Evolutionary conservation across 2,888 invertebrate species (phyloP), one percentile per base, ranked within the genome.

Genomic region (Erebia aethiops): DNA sequence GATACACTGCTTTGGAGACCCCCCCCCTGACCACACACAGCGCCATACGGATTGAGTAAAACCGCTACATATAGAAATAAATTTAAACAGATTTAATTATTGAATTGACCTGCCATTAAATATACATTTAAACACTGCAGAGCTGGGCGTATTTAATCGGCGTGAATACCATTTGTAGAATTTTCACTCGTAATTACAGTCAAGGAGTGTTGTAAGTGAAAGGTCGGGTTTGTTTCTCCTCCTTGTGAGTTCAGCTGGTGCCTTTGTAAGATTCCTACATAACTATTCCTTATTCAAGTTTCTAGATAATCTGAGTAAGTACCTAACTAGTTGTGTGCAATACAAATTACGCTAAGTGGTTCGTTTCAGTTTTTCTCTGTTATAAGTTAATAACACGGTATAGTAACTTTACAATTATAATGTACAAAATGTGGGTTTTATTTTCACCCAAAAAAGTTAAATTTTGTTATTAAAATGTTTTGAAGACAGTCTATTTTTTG

Each of bases 151-250:
- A 67, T 72, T 69, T 72, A 62, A 51, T 41, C 69, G 62, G 46
- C 66, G 21, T 58, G 69, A 69, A 72, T 72, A 74, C 71, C 74
- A 71, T 58, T 71, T 72, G 69, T 73, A 73, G 67, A 61, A 67
- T 69, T 74, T 74, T 62, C 72, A 67, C 70, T 69, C 72, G 64
- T 72, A 72, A 74, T 74, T 71, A 72, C 70, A 73, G 67, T 71
- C 69, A 70, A 65, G 70, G 71, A 67, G 67, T 58, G 66, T 74
- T 75, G 72, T 74, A 75, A 74, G 74, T 75, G 72, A 71, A 74
- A 71, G 74, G 71, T 72, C 43, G 69, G 74, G 71, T 74, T 76
- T 75, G 76, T 75, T 74, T 75, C 70, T 72, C 70, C 69, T 75
- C 72, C 73, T 75, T 76, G 75, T 76, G 73, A 73, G 72, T 71